Base-by-base conservation (phyloP, 2,888 invertebrate species). In the Tinea semifulvella region DNA sequence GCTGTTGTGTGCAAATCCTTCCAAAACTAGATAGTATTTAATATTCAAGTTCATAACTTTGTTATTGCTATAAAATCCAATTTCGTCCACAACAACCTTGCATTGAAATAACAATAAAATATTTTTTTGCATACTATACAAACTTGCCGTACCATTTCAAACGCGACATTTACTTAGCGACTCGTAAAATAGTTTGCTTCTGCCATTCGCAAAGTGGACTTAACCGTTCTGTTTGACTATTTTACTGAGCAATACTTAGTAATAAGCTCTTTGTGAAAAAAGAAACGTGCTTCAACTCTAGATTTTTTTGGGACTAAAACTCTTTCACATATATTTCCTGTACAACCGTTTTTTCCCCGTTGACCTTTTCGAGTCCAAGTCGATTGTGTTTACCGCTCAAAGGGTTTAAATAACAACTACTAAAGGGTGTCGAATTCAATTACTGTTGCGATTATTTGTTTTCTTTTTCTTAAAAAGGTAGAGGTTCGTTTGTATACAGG, bases 321-420 rank as follows among this genome's bases (percentile, higher is more conserved):
- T 53, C 51, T 51, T 53, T 49, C 50, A 48, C 55, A 57, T 63
- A 59, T 58, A 60, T 66, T 64, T 56, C 58, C 64, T 40, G 63
- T 65, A 65, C 58, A 60, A 61, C 54, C 51, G 35, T 60, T 55
- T 51, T 55, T 54, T 49, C n/a, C 54, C 56, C 46, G 54, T 58
- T 57, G 56, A 60, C 58, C 61, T 61, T 63, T 61, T 56, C 52
- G 45, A 38, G 31, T 42, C 47, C 46, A 45, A 48, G 39, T 48
- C 50, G 38, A 45, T 45, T 43, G 47, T 48, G 48, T 49, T 48
- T 49, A 51, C 46, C 46, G 42, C 50, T 50, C 50, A 51, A 42
- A 46, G 35, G 50, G 48, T 47, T 50, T 44, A 47, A 51, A 46
- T 22, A 40, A 20, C 20, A 40, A 40, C 14, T n/a, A 13, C 17